phyloP scores from a whole-genome alignment of 2,888 invertebrate species.

The Pinctada fucata region DNA sequence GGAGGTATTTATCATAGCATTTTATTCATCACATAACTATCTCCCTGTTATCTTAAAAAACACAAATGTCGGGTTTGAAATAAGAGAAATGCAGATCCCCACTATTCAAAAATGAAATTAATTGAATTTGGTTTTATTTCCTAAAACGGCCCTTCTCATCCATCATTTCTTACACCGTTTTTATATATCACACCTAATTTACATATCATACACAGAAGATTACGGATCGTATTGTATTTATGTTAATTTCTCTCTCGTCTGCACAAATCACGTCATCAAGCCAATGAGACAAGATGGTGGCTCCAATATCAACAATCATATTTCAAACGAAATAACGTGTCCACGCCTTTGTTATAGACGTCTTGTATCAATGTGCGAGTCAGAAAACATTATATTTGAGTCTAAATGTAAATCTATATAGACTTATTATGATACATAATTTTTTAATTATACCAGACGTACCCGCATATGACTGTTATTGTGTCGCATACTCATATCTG shows the following conservation, averaged over 20 bases:
- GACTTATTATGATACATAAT: no score
- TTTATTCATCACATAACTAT: not conserved
- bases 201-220: not conserved
- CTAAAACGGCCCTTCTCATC: not conserved
- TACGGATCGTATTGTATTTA: not conserved
- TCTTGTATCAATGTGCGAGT: no score
- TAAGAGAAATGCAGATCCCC: conserved; percentile 2
- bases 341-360: not conserved
- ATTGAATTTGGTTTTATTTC: conserved; percentile 2
- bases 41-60: not conserved
- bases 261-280: not conserved
- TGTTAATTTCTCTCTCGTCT: not conserved
- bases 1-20: conserved; percentile 1
- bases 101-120: not conserved
- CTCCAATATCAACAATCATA: not conserved
- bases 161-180: not conserved
- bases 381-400: no score
- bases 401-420: no score
- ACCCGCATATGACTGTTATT: no score
- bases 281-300: not conserved
- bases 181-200: not conserved
- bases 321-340: not conserved
- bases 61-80: conserved; percentile 2
- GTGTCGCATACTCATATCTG: not conserved
- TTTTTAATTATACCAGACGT: no score